These are phyloP conservation scores for Nilaparvata lugens DNA, from an alignment of 1,140 invertebrate species.

Conservation along the genomic window DNA sequence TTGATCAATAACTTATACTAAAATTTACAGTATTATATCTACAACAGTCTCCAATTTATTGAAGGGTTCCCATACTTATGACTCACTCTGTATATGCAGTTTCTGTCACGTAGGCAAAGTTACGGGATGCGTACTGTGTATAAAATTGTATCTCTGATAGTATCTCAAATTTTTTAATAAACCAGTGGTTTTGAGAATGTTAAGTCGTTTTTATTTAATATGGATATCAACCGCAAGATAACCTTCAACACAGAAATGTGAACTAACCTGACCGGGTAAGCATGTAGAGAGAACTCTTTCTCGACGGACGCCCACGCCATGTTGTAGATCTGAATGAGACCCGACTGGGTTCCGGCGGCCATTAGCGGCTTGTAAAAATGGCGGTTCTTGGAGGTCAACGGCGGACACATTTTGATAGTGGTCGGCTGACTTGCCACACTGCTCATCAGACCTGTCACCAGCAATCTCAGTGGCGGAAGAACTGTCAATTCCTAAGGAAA, in stretches of 20 bases:
- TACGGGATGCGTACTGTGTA: too few relatives aligned
- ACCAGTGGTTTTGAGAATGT: too few relatives aligned
- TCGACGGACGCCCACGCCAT: slow-evolving; percentile 43
- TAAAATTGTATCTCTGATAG: too few relatives aligned
- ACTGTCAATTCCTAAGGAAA: slow-evolving; percentile 26
- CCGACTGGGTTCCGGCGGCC: slow-evolving; percentile 39
- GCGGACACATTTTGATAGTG: slow-evolving; percentile 49
- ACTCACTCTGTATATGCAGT: too few relatives aligned
- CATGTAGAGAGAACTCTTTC: slow-evolving; percentile 47
- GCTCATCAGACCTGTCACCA: slow-evolving; percentile 41
- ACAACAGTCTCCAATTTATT: too few relatives aligned
- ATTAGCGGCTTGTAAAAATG: slow-evolving; percentile 29
- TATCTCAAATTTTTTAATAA: too few relatives aligned
- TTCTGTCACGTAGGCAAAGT: too few relatives aligned
- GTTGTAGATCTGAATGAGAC: slow-evolving; percentile 38
- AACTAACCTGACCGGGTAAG: slow-evolving; percentile 40
- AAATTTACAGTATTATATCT: too few relatives aligned
- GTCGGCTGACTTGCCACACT: slow-evolving; percentile 38
- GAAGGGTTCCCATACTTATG: too few relatives aligned
- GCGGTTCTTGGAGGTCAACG: slow-evolving; percentile 43
- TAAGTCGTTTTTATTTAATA: too few relatives aligned
- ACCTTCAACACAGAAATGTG: not conserved
- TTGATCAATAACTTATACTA: too few relatives aligned
- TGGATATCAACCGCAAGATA: too few relatives aligned
- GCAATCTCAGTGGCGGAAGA: slow-evolving; percentile 26